Evolutionary conservation across 2,113 vertebrate genomes (phyloP), one percentile per base, ranked within the genome.

Genomic region (Bubo bubo): DNA sequence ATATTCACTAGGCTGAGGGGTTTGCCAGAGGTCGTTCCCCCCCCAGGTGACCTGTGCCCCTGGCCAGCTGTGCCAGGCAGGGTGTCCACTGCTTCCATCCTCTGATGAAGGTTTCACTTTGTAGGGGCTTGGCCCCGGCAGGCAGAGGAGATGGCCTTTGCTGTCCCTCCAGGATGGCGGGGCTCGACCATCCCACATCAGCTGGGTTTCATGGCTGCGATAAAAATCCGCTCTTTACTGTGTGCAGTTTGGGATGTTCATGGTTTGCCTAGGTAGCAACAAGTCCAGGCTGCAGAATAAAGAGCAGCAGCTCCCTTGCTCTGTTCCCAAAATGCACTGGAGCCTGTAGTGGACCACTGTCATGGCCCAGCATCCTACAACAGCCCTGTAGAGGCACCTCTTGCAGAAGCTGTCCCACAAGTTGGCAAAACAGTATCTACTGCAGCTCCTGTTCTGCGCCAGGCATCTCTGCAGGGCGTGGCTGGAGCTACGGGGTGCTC

Each of bases 161-260:
- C 62, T 56, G 45, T 41, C 34, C 12, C 18, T 50, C 7, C 18
- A 16, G 27, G 37, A 34, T 5, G 16, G 52, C 34, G 32, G 17
- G 30, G 27, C 73, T 73, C 8, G 11, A 45, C 75, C 23, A 20
- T 26, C 55, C 72, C 60, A 2, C 22, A 2, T 15, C 43, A 76
- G 55, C 41, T 45, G 30, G 21, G 27, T 15, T 37, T 71, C 17
- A 12, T 0, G 0, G 49, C 68, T 91, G 45, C 37, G 6, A 2
- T 67, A 27, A 59, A 39, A 32, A 32, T 13, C 27, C 0, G 0
- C 34, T 39, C 52, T 47, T 14, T 19, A 1, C 4, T 27, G 9
- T 24, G 24, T 6, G 27, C 22, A 11, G 19, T 6, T 53, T 8
- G 22, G 43, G 53, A 15, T 43, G 37, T 18, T 52, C 24, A 10